Evolutionary conservation across 2,797 vertebrate species (phyloP).

Genomic region (Carapus acus): DNA sequence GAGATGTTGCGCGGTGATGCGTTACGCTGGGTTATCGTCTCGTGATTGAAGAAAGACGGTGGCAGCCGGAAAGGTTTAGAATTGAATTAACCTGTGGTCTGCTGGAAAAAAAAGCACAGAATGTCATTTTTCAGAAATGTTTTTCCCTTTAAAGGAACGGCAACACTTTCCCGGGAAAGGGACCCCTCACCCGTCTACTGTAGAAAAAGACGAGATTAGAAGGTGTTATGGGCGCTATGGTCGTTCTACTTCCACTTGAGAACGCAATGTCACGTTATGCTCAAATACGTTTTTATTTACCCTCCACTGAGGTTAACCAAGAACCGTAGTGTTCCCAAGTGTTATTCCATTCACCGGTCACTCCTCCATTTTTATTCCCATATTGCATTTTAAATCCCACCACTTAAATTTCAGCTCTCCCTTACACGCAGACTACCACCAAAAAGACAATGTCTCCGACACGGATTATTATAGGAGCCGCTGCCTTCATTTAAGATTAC

Average conservation of each 20-base stretch:
- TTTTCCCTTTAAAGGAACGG: conserved; percentile 11
- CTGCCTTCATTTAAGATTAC: conserved; percentile 50
- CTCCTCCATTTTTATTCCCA: conserved; percentile 23
- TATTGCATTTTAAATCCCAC: conserved; percentile 9
- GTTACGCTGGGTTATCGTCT: neutral
- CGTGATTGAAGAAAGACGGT: neutral
- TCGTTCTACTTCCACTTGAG: conserved; percentile 15
- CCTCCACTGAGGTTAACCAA: conserved; percentile 6
- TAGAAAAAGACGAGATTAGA: neutral
- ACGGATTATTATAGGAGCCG: conserved; percentile 44
- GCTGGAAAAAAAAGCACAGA: conserved; percentile 20
- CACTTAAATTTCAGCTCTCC: conserved; percentile 24
- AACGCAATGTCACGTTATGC: neutral
- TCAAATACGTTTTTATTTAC: conserved; percentile 6
- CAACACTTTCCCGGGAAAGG: conserved; percentile 20
- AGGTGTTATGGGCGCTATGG: conserved; percentile 5
- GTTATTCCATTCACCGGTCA: conserved; percentile 11
- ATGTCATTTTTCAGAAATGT: conserved; percentile 17
- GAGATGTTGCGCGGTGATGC: conserved; percentile 8
- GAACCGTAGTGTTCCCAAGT: conserved; percentile 13
- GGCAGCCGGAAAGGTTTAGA: neutral
- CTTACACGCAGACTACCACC: conserved; percentile 31
- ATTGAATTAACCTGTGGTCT: conserved; percentile 21
- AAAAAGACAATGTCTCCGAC: conserved; percentile 42
- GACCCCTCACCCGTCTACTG: neutral